Base-by-base conservation (phyloP, 2,113 vertebrate species). In the Rostratula benghalensis region DNA sequence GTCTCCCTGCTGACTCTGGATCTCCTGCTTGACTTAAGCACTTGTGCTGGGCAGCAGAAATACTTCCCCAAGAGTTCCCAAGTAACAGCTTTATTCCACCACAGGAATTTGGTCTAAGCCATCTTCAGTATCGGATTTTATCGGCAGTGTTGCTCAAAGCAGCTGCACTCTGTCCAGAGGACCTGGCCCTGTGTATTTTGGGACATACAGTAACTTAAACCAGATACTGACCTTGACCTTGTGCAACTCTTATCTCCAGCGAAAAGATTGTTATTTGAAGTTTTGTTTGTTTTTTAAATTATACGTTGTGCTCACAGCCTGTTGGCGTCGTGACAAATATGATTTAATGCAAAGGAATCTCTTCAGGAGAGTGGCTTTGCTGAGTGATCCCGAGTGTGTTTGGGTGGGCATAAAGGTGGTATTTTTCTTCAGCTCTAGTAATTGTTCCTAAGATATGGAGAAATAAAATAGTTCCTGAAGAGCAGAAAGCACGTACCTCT, bases 261-360 rank as follows among this genome's bases (percentile, higher is more conserved):
- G 0, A 86, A 89, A 77, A 92, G 74, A 61, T 61, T 61, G 89
- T 87, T 84, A 86, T 45, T 79, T 93, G 89, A 82, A 95, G 45
- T 95, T 97, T 76, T 89, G 83, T 68, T 95, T 96, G 77, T 77
- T 96, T 96, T 96, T 94, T 54, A 69, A 96, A 79, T 95, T 82
- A 35, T 7, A 87, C 0, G 0, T 92, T 92, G 76, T 27, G 3
- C 27, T 90, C 39, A 10, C 41, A 76, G 85, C 76, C 37, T 48
- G 73, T 80, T 73, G 94, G 51, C 37, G 0, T 82, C 0, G 1
- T 65, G 92, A 79, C 83, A 82, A 69, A 57, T 67, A 37, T 53
- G 74, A 93, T 91, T 91, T 89, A 84, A 68, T 59, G 33, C 33
- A 46, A 76, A 81, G 79, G 83, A 92, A 90, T 91, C 35, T 90